Conservation (phyloP, 1,140 invertebrate species). For the Drosophila ohnishii region DNA sequence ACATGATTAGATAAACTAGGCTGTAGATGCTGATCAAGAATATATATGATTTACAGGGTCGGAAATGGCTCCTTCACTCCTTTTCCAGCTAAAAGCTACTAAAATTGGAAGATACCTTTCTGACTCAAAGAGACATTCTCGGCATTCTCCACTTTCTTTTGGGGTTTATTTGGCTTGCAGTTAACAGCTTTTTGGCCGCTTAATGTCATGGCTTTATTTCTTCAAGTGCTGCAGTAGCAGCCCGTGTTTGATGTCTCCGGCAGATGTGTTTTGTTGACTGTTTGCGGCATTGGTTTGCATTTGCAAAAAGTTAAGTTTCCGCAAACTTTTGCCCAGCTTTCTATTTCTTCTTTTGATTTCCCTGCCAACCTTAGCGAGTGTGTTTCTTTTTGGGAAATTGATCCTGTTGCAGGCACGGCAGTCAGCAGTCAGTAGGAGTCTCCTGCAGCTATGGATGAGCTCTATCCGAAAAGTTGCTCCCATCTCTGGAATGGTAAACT, state of each 20-base stretch:
- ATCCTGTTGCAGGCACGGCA: constrained; percentile 16
- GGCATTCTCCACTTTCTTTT: background rate
- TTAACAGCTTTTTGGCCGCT: background rate
- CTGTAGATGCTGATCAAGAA: too few species aligned
- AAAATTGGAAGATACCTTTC: background rate
- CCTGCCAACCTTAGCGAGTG: background rate
- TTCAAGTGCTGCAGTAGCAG: constrained; percentile 7
- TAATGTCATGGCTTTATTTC: background rate
- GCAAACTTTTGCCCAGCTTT: constrained; percentile 22
- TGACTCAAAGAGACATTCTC: background rate
- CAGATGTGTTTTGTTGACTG: constrained; percentile 28
- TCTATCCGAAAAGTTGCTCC: constrained; percentile 25
- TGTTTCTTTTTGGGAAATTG: constrained; percentile 22
- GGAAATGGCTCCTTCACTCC: too few species aligned
- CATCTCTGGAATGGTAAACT: constrained; percentile 9
- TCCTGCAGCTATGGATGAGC: constrained; percentile 23
- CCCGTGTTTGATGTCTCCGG: constrained; percentile 16
- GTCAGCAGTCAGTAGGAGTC: background rate
- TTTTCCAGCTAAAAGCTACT: too few species aligned
- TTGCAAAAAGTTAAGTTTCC: constrained; percentile 20
- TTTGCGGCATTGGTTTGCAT: constrained; percentile 34
- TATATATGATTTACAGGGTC: too few species aligned
- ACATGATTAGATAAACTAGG: too few species aligned
- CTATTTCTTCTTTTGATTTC: background rate
- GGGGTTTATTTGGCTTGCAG: too few species aligned